Conservation (phyloP, 1,140 invertebrate species). For the Eciton burchellii region DNA sequence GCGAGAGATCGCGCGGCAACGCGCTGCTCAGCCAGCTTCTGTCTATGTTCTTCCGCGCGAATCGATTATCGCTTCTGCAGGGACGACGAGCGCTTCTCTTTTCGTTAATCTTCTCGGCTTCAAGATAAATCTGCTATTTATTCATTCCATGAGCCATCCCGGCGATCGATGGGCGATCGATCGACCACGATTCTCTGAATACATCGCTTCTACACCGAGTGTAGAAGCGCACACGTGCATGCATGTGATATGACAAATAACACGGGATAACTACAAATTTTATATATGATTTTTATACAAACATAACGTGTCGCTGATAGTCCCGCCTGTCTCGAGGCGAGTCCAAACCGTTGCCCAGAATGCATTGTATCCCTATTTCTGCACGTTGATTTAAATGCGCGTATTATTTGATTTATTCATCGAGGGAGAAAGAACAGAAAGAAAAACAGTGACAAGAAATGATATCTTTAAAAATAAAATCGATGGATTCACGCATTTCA, state of each 20-base stretch:
- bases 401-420: slow-evolving; percentile 77
- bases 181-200: slow-evolving; percentile 62
- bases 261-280: no score
- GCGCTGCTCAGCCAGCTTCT: no score
- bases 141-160: slow-evolving; percentile 2
- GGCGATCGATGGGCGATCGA: slow-evolving; percentile 38
- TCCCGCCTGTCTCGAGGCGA: slow-evolving; percentile 70
- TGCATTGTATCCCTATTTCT: slow-evolving; percentile 75
- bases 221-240: slow-evolving; percentile 62
- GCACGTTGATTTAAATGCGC: slow-evolving; percentile 74
- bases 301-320: slow-evolving; percentile 72
- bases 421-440: slow-evolving; percentile 75
- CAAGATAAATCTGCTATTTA: no score
- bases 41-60: no score
- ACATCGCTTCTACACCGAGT: slow-evolving; percentile 77
- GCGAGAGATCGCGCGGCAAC: no score
- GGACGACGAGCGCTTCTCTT: no score
- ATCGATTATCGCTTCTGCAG: no score
- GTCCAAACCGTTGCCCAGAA: slow-evolving; percentile 74
- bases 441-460: slow-evolving; percentile 66
- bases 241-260: slow-evolving; percentile 20
- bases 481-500: slow-evolving; percentile 64
- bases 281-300: slow-evolving; percentile 83
- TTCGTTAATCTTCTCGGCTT: no score
- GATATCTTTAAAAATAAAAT: slow-evolving; percentile 75